Evolutionary conservation across 1,140 invertebrate genomes (phyloP), one percentile per base, ranked within the genome.

Genomic region (Harlomillsia oculata): DNA sequence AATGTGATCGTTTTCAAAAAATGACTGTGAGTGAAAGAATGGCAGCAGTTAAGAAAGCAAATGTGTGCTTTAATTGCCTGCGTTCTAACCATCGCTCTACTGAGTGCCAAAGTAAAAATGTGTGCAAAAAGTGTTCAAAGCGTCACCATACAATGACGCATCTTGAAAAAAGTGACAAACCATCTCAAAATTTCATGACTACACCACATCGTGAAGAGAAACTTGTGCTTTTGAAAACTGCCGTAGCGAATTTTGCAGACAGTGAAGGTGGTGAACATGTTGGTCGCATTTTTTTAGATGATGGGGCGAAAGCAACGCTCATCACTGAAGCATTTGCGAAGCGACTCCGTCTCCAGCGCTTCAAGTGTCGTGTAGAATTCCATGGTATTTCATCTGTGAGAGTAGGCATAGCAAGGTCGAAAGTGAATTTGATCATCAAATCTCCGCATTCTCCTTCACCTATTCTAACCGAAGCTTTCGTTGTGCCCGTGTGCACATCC

Each of bases 1-100:
- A 51, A 43, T 51, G 45, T 45, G 8, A 14, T 18, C 30, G 16
- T 1, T 48, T 59, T 26, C 5, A 39, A 6, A 16, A 16, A n/a
- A 5, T 54, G 41, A 8, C 1, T 11, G 23, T 30, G 18, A 14
- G 21, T 8, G 53, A 61, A 5, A 51, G 40, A 41, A 23, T 3
- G 4, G 32, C 23, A 5, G 3, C 34, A 11, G 32, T 41, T 0
- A 46, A 53, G 26, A 53, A 46, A 18, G 36, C 6, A 11, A 6
- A 13, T 1, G 20, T 56, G 11, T 60, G 59, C 34, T 5, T 45
- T 16, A 56, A 52, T 29, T 60, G 59, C 32, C 41, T 60, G 0
- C 9, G 29, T 1, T 8, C 9, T 37, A 32, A 25, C 14, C 59
- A 60, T 30, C 2, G 6, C 5, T 26, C 20, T 2, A 2, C 25